Conservation (phyloP, 2,113 vertebrate genomes). For the Myotis yumanensis region DNA sequence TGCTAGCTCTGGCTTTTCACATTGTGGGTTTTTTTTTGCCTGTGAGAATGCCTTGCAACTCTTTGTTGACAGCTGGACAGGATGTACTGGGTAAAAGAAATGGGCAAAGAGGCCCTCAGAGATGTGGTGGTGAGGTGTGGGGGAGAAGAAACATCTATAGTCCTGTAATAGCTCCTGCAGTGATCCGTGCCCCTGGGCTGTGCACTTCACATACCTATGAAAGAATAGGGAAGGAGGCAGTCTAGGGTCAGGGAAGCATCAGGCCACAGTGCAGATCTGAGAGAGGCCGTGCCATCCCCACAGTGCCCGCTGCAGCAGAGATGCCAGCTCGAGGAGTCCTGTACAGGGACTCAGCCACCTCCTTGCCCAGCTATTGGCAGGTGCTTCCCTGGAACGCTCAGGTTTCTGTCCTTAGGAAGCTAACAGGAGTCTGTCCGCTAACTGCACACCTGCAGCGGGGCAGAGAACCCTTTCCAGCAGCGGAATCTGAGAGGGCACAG, state of each 20-base stretch:
- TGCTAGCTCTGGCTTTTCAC: not conserved
- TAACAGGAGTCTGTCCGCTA: not conserved
- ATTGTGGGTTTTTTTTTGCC: not conserved
- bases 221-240: not conserved
- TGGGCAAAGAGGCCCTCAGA: not conserved
- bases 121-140: not conserved
- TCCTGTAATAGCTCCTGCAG: not conserved
- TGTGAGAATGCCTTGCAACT: not conserved
- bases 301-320: not conserved
- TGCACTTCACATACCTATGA: not conserved
- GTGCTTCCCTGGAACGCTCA: not conserved
- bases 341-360: fast-evolving
- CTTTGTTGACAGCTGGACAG: not conserved
- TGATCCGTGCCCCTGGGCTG: not conserved
- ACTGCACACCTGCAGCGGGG: not conserved
- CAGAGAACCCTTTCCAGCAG: not conserved
- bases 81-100: not conserved
- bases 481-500: not conserved
- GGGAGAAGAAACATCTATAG: not conserved
- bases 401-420: not conserved
- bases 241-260: not conserved
- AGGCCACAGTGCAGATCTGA: not conserved
- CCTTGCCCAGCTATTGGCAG: not conserved
- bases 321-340: no score
- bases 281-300: not conserved